phyloP scores from a whole-genome alignment of 2,113 vertebrate species.

The Oncorhynchus mykiss region DNA sequence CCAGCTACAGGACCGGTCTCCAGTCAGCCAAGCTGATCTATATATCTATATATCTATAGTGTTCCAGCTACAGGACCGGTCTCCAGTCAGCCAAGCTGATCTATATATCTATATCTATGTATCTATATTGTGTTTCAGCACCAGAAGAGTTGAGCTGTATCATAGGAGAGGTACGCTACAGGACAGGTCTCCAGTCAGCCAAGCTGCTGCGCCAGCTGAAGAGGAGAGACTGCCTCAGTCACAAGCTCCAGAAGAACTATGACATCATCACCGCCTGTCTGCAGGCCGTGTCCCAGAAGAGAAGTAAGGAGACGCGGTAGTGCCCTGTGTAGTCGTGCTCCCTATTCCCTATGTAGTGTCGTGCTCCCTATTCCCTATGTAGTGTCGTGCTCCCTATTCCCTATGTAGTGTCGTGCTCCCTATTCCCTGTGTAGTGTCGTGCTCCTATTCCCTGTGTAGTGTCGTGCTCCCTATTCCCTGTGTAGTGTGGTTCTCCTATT shows the following conservation, averaged over 20 bases:
- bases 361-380: no score
- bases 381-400: no score
- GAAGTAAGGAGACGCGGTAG: slow-evolving; percentile 77
- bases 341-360: no score
- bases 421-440: no score
- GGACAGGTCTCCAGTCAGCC: slow-evolving; percentile 84
- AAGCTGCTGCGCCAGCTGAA: slow-evolving; percentile 90
- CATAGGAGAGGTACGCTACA: slow-evolving; percentile 84
- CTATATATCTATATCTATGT: neutral
- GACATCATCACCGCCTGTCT: slow-evolving; percentile 93
- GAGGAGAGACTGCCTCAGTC: slow-evolving; percentile 84
- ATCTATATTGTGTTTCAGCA: slow-evolving; percentile 64
- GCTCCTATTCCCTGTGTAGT: no score
- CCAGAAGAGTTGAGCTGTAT: slow-evolving; percentile 78
- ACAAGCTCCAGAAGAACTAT: slow-evolving; percentile 89
- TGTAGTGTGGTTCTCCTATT: no score
- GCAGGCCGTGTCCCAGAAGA: slow-evolving; percentile 93
- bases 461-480: no score
- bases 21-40: slow-evolving; percentile 79
- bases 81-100: slow-evolving; percentile 82
- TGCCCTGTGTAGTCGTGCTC: no score
- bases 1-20: slow-evolving; percentile 73
- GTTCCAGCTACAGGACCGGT: slow-evolving; percentile 80
- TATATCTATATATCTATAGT: neutral
- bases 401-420: no score